Evolutionary conservation across 2,888 invertebrate species (phyloP), one percentile per base, ranked within the genome.

Genomic region (Halictus ligatus): DNA sequence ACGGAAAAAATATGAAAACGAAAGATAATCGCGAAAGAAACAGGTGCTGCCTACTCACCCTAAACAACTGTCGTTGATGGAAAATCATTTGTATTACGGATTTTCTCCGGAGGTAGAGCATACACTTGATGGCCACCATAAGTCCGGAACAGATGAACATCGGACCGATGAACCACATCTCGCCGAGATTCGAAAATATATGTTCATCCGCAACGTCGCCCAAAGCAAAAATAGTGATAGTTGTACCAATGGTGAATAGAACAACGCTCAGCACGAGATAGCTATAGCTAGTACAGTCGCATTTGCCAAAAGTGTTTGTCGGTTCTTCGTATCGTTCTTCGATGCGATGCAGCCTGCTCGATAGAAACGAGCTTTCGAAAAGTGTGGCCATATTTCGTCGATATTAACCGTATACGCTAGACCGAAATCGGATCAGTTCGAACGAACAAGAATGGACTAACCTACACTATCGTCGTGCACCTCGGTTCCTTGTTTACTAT

Each of bases 141-240:
- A 97, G 96, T 89, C 97, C 97, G 88, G 97, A 97, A 95, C 97
- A 96, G 93, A 97, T 96, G 93, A 97, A 97, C 93, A 97, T 96
- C 78, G 97, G 97, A 84, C 97, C 97, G 84, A 97, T 96, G 25
- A 97, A 96, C 97, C 97, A 97, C 97, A 97, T 96, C 95, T 97
- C 97, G 86, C 97, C 97, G 90, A 97, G 95, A 95, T 96, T 96
- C 90, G 95, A 96, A 90, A 96, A 96, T 91, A 97, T 96, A 91
- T 96, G 96, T 78, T 96, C 96, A 94, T 96, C 96, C 81, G 96
- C 96, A 60, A 93, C 94, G 92, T 96, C 96, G 86, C 97, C 96
- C 89, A 97, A 95, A 74, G 97, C 96, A 83, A 97, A 94, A 80
- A 97, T 96, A 86, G 97, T 97, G 89, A 97, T 96, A 84, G 96